Percentiles rank a stretch among this genome's conserved stretches.
Evolutionary conservation across 2,888 invertebrate genomes (phyloP).

Genomic region (Siphonodentalium dalli): DNA sequence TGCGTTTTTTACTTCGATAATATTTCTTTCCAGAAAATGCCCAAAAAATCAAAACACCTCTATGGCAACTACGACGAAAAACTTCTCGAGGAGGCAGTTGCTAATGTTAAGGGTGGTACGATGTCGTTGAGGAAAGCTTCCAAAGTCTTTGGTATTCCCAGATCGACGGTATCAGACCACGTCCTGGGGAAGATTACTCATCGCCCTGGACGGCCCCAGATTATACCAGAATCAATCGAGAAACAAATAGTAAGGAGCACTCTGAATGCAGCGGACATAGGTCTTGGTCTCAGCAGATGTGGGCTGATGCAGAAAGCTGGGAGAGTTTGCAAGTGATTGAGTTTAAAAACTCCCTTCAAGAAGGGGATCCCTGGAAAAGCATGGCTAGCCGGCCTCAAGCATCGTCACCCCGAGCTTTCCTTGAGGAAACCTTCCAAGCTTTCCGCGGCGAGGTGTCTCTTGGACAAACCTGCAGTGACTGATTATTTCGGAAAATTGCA

Average conservation of each 20-base stretch:
- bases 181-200: constrained; percentile 13
- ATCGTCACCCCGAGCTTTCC: constrained; percentile 18
- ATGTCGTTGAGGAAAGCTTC: constrained; percentile 19
- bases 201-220: constrained; percentile 12
- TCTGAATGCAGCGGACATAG: no score
- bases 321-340: constrained; percentile 5
- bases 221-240: constrained; percentile 19
- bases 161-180: constrained; percentile 21
- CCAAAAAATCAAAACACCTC: no score
- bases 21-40: no score
- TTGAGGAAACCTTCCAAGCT: constrained; percentile 18
- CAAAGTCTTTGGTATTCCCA: constrained; percentile 14
- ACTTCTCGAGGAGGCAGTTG: no score
- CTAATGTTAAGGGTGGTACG: no score
- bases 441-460: constrained; percentile 8
- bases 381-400: constrained; percentile 20
- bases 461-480: no score
- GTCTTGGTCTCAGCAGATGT: constrained; percentile 25
- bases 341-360: constrained; percentile 17
- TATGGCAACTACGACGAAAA: no score
- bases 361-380: constrained; percentile 28
- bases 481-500: no score
- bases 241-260: no score
- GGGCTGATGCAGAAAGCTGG: constrained; percentile 16
- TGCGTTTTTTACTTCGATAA: no score